Evolutionary conservation across 2,113 vertebrate species (phyloP), one percentile per base, ranked within the genome.

Genomic region (Vimba vimba): DNA sequence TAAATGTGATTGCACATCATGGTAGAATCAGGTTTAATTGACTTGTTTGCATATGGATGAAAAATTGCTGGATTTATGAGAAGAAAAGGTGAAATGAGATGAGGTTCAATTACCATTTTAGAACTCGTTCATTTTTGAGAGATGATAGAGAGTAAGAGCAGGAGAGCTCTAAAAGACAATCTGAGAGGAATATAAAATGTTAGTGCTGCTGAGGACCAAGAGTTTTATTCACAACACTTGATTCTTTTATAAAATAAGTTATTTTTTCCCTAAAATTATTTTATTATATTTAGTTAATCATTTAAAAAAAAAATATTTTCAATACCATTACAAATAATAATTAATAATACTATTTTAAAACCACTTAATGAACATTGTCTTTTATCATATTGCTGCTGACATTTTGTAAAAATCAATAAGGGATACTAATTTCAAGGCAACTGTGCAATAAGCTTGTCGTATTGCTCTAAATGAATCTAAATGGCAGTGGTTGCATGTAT

Each of bases 61-160:
- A 64, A 81, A 68, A 84, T 81, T 84, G 79, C 76, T 36, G 76
- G 69, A 52, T 86, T 84, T 80, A 68, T 86, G 76, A 84, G 36
- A 80, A 59, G 76, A 73, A 64, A 47, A 50, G 50, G 52, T 83
- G 81, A 59, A 83, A 73, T n/a, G 47, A 83, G 68, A 73, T 83
- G 66, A 83, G 50, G 33, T 73, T 71, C 81, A 83, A 55, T 69
- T 69, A 82, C 79, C 19, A 2, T 82, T 68, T 82, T 50, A 64
- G 8, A 68, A 36, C 23, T 50, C 8, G 2, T 50, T 66, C 5
- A 12, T 33, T 21, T 82, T 82, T 64, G n/a, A 27, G 39, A 82
- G 27, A 52, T 62, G 36, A 80, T 25, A 62, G 57, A 0, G 11
- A 43, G 55, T n/a, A 27, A 25, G 39, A 66, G 60, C 39, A 11